Conservation (phyloP, 30 jellyfish, hydroid and myxozoan species). For the Aurelia coerulea region DNA sequence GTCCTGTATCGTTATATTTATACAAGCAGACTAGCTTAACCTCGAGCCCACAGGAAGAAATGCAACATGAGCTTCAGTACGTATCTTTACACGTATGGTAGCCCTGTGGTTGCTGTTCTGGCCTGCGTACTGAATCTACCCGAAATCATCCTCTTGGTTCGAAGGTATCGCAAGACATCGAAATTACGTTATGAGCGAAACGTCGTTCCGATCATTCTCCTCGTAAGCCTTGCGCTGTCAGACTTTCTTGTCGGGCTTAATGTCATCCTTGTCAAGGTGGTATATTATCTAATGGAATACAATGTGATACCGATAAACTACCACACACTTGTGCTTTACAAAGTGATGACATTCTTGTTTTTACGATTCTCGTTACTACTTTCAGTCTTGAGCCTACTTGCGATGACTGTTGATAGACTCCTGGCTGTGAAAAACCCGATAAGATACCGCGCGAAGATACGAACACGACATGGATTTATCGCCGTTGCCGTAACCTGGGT, state of each 20-base stretch:
- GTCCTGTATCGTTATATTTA: too few relatives aligned
- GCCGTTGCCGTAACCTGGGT: slow-evolving; percentile 54
- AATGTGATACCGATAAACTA: slow-evolving; percentile 2
- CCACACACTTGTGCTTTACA: neutral
- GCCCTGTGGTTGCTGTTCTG: slow-evolving; percentile 63
- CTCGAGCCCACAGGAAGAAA: too few relatives aligned
- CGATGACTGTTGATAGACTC: slow-evolving; percentile 60
- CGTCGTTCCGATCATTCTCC: slow-evolving; percentile 34
- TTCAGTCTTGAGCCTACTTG: slow-evolving; percentile 46
- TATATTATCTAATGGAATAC: slow-evolving; percentile 1
- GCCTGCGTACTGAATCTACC: slow-evolving; percentile 57
- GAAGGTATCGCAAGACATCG: slow-evolving; percentile 20
- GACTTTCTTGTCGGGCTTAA: slow-evolving; percentile 64
- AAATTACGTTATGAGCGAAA: slow-evolving; percentile 15
- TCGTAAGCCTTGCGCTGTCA: slow-evolving; percentile 61
- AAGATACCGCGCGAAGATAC: slow-evolving; percentile 27
- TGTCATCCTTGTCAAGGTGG: slow-evolving; percentile 32
- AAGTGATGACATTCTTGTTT: slow-evolving; percentile 40
- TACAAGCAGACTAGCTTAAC: too few relatives aligned
- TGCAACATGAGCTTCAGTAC: slow-evolving; percentile 22
- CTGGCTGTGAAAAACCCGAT: slow-evolving; percentile 44
- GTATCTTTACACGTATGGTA: slow-evolving; percentile 48
- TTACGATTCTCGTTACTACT: slow-evolving; percentile 58
- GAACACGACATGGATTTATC: slow-evolving; percentile 10
- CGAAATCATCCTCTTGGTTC: slow-evolving; percentile 34